phyloP scores from a whole-genome alignment of 2,797 vertebrate genomes.

The Hyperoplus lanceolatus region DNA sequence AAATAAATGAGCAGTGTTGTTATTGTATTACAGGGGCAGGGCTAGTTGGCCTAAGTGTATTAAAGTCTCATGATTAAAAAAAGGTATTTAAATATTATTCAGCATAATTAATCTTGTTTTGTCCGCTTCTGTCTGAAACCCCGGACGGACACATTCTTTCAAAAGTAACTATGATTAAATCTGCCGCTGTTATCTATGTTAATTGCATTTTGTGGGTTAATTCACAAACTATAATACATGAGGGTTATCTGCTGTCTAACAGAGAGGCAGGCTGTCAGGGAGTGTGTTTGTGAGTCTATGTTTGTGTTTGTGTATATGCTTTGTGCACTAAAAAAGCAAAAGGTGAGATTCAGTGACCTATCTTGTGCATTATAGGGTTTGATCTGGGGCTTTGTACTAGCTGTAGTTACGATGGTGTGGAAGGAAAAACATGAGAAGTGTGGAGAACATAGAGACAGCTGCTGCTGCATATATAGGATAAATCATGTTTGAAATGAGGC shows the following conservation, averaged over 20 bases:
- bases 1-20: too few species aligned
- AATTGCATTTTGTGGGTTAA: constrained; percentile 11
- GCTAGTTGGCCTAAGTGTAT: too few species aligned
- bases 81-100: too few species aligned
- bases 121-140: neutral
- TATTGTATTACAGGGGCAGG: too few species aligned
- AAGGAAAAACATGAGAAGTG: too few species aligned
- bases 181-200: neutral
- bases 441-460: too few species aligned
- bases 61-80: too few species aligned
- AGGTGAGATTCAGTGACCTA: constrained; percentile 36
- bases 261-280: constrained; percentile 10
- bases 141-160: neutral
- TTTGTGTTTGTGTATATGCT: constrained; percentile 8
- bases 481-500: too few species aligned
- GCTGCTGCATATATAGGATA: too few species aligned
- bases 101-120: too few species aligned
- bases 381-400: constrained; percentile 22
- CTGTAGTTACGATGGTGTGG: constrained; percentile 5
- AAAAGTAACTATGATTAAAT: neutral
- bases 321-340: constrained; percentile 24
- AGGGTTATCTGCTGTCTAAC: constrained; percentile 2
- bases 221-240: neutral
- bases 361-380: neutral
- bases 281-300: constrained; percentile 16